Evolutionary conservation across 2,113 vertebrate genomes (phyloP), one percentile per base, ranked within the genome.

Genomic region (Centropus unirufus): DNA sequence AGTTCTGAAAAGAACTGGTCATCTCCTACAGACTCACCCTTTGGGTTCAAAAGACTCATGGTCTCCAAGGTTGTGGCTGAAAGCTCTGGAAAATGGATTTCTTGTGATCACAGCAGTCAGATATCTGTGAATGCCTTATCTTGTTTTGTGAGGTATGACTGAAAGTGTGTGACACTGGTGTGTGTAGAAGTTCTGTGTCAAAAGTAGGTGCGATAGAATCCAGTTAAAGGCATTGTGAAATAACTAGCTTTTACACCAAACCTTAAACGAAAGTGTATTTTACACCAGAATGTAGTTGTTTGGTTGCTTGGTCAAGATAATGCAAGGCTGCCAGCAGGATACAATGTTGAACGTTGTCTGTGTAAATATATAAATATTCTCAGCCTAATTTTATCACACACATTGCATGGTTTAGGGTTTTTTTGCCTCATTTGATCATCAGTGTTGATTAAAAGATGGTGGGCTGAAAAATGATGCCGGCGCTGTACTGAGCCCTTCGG

Each of bases 351-450:
- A 76, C 11, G 6, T 95, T 91, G 69, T 95, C 73, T 95, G 32
- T 95, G 92, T 97, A 97, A 95, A 94, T 96, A 93, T 94, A 94
- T 93, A 96, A 95, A 95, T 97, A 96, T 69, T 88, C 74, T 87
- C 77, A 82, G 77, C 86, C 83, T 79, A 42, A 82, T 95, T 96
- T 93, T 87, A 22, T 89, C 78, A 57, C 47, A 85, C 69, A 29
- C 58, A 77, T 97, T 97, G 95, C 96, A 96, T 97, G 94, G 51
- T 95, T 94, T 63, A 59, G 69, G 49, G 2, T 83, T 90, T 81
- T 82, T 94, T 90, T 93, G 80, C 73, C 76, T 93, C 92, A n/a
- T 92, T 29, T 29, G 7, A 78, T 91, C 74, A 74, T 93, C 29
- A 21, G 51, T 92, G 84, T 89, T 92, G 94, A 89, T 83, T 82